A percentile compares a stretch with the other conserved stretches of the same genome.
These are phyloP conservation scores for Meloidogyne hapla DNA, from an alignment of 1,140 invertebrate species.

Conservation along the genomic window DNA sequence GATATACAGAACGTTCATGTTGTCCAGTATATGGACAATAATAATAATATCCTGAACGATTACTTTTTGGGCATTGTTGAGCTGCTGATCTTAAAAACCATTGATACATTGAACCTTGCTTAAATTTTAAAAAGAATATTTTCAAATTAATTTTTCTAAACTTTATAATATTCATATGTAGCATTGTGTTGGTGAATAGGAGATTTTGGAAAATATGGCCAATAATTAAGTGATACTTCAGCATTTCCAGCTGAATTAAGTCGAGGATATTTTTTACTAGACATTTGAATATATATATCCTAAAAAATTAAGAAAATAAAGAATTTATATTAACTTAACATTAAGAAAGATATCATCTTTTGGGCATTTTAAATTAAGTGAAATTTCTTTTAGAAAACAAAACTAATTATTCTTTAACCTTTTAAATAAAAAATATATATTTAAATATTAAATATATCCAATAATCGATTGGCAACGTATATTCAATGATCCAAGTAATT, in stretches of 20 bases:
- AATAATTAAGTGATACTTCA: slow-evolving; percentile 14
- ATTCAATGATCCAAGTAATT: background rate
- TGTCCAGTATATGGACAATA: slow-evolving; percentile 20
- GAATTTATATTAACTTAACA: no score
- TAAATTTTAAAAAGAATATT: background rate
- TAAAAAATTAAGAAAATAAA: no score
- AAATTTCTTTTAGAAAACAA: no score
- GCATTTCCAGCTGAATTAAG: background rate
- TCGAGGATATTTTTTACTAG: background rate
- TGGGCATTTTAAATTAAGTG: no score
- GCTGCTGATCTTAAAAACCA: slow-evolving; percentile 23
- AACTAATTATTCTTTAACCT: background rate
- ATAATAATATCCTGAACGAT: slow-evolving; percentile 11
- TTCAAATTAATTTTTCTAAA: background rate
- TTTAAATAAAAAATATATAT: background rate
- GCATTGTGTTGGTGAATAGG: slow-evolving; percentile 6
- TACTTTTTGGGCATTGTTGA: slow-evolving; percentile 7
- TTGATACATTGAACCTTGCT: slow-evolving; percentile 24
- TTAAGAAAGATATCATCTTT: no score
- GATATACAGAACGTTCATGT: slow-evolving; percentile 12
- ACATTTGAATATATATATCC: background rate
- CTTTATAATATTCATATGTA: slow-evolving; percentile 15
- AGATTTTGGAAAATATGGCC: slow-evolving; percentile 17
- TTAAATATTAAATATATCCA: background rate
- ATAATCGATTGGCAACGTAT: background rate